A percentile compares a stretch with the other conserved stretches of the same genome.
Conservation (phyloP, 2,113 vertebrate genomes). For the Tonatia bakeri region DNA sequence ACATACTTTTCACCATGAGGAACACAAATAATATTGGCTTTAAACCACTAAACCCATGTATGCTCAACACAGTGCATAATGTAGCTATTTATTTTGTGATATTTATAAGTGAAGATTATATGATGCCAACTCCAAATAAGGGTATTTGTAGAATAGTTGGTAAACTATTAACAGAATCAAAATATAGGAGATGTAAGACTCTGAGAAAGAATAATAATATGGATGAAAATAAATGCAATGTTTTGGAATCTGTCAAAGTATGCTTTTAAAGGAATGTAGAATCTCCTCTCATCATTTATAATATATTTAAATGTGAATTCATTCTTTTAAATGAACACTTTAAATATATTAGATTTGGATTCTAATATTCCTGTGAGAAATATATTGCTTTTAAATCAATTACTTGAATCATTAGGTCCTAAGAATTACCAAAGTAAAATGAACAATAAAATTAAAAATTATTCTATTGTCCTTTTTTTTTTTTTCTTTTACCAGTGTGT, state of each 20-base stretch:
- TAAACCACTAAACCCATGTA: neutral
- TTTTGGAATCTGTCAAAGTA: neutral
- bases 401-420: neutral
- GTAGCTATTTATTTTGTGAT: neutral
- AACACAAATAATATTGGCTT: neutral
- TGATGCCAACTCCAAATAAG: neutral
- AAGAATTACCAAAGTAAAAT: neutral
- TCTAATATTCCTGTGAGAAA: neutral
- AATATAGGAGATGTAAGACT: neutral
- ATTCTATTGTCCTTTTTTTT: neutral
- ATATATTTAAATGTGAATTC: neutral
- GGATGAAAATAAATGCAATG: slow-evolving; percentile 10
- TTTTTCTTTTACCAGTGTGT: neutral
- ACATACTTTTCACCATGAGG: neutral
- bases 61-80: neutral
- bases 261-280: neutral
- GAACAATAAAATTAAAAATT: neutral
- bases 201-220: neutral
- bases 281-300: neutral
- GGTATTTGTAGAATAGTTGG: neutral
- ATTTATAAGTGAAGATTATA: neutral
- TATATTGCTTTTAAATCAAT: neutral
- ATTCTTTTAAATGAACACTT: neutral
- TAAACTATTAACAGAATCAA: slow-evolving; percentile 27
- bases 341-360: neutral